Evolutionary conservation across 2,113 vertebrate species (phyloP).

Genomic region (Megaceryle torquata): DNA sequence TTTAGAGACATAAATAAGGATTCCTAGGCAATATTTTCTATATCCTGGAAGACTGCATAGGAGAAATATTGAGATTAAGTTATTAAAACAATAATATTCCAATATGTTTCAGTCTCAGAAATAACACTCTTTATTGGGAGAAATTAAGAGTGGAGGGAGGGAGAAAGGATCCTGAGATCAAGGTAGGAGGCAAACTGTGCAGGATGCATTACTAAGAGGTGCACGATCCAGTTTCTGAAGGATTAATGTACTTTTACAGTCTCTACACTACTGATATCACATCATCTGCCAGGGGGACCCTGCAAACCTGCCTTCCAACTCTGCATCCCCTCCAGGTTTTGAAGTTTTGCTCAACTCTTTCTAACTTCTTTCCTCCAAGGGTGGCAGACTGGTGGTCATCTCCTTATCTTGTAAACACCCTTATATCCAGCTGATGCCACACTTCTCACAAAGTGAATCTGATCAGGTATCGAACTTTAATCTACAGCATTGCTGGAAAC

Average conservation of each 20-base stretch:
- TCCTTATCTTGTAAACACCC: background rate
- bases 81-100: constrained; percentile 27
- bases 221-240: background rate
- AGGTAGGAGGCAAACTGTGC: background rate
- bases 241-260: background rate
- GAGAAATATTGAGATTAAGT: background rate
- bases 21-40: background rate
- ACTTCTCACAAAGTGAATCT: background rate
- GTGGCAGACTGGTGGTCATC: rapidly evolving
- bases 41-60: background rate
- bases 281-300: background rate
- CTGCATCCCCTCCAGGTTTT: background rate
- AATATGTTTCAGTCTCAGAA: background rate
- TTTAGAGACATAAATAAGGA: constrained; percentile 7
- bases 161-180: background rate
- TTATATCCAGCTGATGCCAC: background rate
- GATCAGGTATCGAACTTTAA: constrained; percentile 63
- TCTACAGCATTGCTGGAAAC: constrained; percentile 39
- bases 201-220: background rate
- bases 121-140: background rate
- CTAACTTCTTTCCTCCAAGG: background rate
- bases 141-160: background rate
- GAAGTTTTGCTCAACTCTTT: background rate
- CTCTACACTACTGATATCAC: background rate
- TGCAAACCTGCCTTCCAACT: background rate